Conservation (phyloP, 2,797 vertebrate genomes). For the Acanthornis magna region DNA sequence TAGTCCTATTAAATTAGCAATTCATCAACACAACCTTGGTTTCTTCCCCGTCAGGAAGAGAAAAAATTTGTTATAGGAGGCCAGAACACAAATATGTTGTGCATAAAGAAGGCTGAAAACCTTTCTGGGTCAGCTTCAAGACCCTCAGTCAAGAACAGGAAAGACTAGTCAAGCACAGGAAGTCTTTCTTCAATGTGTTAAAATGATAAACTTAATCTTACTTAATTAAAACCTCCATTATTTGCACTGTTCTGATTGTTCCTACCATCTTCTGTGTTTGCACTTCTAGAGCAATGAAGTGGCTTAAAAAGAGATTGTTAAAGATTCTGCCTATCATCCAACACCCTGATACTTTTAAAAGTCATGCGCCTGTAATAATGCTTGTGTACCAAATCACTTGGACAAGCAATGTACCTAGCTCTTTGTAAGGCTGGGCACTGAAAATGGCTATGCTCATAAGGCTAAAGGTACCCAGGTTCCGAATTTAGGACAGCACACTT, state of each 20-base stretch:
- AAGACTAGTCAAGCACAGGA: background rate
- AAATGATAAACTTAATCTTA: slow-evolving; percentile 18
- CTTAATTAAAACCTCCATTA: slow-evolving; percentile 30
- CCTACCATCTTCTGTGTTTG: background rate
- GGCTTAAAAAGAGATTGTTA: background rate
- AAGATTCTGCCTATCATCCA: background rate
- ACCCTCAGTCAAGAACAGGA: background rate
- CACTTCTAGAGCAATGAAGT: background rate
- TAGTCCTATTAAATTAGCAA: background rate
- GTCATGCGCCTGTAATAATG: background rate
- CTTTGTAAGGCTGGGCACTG: background rate
- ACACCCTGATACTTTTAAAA: background rate
- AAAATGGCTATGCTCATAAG: background rate
- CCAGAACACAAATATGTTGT: background rate
- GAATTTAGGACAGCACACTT: background rate
- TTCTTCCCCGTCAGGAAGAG: background rate
- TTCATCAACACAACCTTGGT: background rate
- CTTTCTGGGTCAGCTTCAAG: background rate
- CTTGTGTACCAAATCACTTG: background rate
- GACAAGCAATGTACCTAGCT: background rate
- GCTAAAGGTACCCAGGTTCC: background rate
- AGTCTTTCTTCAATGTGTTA: background rate
- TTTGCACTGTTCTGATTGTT: slow-evolving; percentile 9
- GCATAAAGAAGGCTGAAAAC: background rate
- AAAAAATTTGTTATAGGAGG: background rate